Conservation (phyloP, 2,888 invertebrate genomes). For the Cantharis lateralis region DNA sequence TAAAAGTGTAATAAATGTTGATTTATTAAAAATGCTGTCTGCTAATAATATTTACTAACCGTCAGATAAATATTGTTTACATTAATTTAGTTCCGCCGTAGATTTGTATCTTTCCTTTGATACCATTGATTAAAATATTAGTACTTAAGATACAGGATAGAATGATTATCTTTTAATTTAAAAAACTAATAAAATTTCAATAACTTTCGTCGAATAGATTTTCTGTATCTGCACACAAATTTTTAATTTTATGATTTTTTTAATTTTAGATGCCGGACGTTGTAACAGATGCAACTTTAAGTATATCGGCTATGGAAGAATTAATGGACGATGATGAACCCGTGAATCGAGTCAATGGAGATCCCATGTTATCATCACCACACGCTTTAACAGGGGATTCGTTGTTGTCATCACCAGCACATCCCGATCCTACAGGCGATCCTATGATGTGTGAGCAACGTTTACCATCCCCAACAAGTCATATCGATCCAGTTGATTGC, state of each 20-base stretch:
- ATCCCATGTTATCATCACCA: conserved; percentile 58
- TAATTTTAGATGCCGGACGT: conserved; percentile 61
- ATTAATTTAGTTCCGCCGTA: neutral
- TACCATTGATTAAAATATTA: neutral
- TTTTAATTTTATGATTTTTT: neutral
- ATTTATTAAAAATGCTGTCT: neutral
- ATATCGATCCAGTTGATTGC: conserved; percentile 55
- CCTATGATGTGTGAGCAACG: conserved; percentile 62
- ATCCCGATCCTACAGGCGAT: conserved; percentile 64
- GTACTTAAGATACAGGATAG: neutral
- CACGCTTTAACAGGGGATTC: conserved; percentile 65
- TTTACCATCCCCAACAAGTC: conserved; percentile 54
- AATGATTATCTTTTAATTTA: neutral
- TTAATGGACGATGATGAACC: conserved; percentile 58
- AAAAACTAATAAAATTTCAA: neutral
- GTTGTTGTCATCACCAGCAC: conserved; percentile 63
- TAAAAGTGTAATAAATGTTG: neutral
- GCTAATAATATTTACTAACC: neutral
- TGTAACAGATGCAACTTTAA: conserved; percentile 61
- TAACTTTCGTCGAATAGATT: neutral
- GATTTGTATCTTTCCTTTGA: neutral
- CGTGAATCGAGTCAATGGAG: conserved; percentile 52
- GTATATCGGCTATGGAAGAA: conserved; percentile 68
- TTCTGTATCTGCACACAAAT: neutral
- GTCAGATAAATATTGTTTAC: neutral